A percentile compares a stretch with the other conserved stretches of the same genome.
These are phyloP conservation scores for Phragmatobia fuliginosa DNA, from an alignment of 2,888 invertebrate genomes.

Conservation along the genomic window DNA sequence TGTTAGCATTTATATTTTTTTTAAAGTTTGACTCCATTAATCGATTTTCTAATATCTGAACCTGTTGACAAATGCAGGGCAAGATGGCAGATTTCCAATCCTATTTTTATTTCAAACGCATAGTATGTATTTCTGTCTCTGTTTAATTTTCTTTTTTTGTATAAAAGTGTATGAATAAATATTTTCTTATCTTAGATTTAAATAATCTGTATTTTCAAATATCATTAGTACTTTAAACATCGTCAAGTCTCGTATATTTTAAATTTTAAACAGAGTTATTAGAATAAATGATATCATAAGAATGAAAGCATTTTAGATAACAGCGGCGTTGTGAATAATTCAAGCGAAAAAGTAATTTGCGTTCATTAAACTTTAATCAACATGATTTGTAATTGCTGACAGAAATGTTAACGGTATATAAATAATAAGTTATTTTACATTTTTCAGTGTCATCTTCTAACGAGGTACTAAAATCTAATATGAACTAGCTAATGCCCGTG, in stretches of 20 bases:
- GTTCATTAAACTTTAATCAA: slow-evolving; percentile 11
- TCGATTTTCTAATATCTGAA: too few species aligned
- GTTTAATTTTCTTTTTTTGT: too few species aligned
- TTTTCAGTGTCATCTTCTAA: background rate
- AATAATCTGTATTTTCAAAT: too few species aligned
- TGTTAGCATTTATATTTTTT: too few species aligned
- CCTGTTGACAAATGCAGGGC: too few species aligned
- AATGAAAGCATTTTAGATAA: slow-evolving; percentile 17
- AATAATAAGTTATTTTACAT: background rate
- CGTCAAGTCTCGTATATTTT: background rate
- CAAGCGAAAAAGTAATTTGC: slow-evolving; percentile 10
- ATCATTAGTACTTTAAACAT: background rate
- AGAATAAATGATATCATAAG: slow-evolving; percentile 1
- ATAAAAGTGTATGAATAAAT: too few species aligned
- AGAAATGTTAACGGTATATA: background rate
- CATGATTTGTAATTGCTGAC: slow-evolving; percentile 1
- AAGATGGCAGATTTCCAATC: too few species aligned
- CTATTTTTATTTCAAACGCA: too few species aligned
- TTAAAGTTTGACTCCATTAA: too few species aligned
- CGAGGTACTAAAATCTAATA: background rate
- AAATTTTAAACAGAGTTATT: slow-evolving; percentile 13
- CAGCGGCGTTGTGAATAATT: slow-evolving; percentile 15
- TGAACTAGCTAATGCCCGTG: too few species aligned
- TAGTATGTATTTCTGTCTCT: too few species aligned
- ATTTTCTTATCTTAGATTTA: too few species aligned